Conservation (phyloP, 2,113 vertebrate genomes). For the Pimephales promelas region DNA sequence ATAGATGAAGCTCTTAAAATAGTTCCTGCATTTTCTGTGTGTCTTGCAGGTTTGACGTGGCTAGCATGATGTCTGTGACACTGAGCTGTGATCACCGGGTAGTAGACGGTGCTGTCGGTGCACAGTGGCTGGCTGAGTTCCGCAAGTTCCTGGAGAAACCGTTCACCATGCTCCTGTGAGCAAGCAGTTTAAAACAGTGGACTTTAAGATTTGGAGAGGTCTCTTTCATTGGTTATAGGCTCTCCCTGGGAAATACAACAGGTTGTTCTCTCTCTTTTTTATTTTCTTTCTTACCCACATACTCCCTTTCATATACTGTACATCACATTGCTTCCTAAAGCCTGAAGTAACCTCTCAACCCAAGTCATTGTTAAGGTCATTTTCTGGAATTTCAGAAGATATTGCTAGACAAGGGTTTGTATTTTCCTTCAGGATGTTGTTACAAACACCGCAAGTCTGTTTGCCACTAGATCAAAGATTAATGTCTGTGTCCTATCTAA, state of each 20-base stretch:
- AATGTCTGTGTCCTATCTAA: neutral
- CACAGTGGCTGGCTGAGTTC: conserved; percentile 58
- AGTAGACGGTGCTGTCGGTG: conserved; percentile 57
- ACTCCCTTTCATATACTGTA: neutral
- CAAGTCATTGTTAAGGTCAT: conserved; percentile 35
- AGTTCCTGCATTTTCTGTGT: neutral
- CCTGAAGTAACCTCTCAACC: conserved; percentile 27
- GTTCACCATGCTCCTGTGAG: conserved; percentile 55
- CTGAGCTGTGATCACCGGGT: conserved; percentile 70
- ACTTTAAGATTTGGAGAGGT: conserved; percentile 41
- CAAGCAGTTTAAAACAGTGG: neutral
- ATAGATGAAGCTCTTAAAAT: neutral
- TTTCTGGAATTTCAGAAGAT: conserved; percentile 28
- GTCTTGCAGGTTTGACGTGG: conserved; percentile 86
- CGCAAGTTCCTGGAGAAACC: conserved; percentile 59
- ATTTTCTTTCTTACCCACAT: neutral
- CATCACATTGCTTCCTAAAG: conserved; percentile 23
- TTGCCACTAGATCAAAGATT: conserved; percentile 18
- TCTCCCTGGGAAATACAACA: conserved; percentile 13
- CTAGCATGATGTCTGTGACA: conserved; percentile 93
- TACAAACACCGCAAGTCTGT: conserved; percentile 26
- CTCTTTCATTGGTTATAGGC: conserved; percentile 33
- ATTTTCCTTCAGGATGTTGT: conserved; percentile 29
- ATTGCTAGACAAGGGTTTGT: conserved; percentile 8
- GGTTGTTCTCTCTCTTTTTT: neutral